Percentiles rank a stretch among this genome's conserved stretches.
Evolutionary conservation across 2,113 vertebrate genomes (phyloP).

Genomic region (Myotis davidii): DNA sequence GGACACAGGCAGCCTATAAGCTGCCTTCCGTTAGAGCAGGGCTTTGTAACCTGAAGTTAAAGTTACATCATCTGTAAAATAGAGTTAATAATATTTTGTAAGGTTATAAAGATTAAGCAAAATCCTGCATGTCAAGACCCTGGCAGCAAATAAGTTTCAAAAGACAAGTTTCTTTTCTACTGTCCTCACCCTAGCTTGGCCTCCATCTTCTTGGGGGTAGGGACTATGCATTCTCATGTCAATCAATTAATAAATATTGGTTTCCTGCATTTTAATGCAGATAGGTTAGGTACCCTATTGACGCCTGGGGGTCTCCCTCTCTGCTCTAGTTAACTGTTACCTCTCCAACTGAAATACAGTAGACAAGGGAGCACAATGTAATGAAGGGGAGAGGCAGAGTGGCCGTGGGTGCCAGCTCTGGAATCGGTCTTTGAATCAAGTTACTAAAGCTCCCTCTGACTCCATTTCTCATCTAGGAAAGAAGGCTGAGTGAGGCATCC

Average conservation of each 20-base stretch:
- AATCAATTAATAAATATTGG: neutral
- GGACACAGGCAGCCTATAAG: neutral
- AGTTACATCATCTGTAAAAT: neutral
- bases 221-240: neutral
- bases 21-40: neutral
- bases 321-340: neutral
- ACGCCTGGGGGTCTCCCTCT: neutral
- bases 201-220: neutral
- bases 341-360: neutral
- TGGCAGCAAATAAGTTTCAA: neutral
- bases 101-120: conserved; percentile 40
- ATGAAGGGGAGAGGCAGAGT: neutral
- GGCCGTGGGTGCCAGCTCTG: neutral
- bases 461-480: neutral
- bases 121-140: conserved; percentile 13
- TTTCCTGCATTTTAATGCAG: neutral
- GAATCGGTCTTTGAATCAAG: neutral
- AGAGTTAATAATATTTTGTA: conserved; percentile 24
- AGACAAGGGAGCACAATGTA: neutral
- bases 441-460: neutral
- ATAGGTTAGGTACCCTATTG: neutral
- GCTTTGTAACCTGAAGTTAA: conserved; percentile 12
- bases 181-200: neutral
- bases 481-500: neutral
- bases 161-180: neutral